Evolutionary conservation across 1,140 invertebrate genomes (phyloP), one percentile per base, ranked within the genome.

Genomic region (Drosophila mayri): DNA sequence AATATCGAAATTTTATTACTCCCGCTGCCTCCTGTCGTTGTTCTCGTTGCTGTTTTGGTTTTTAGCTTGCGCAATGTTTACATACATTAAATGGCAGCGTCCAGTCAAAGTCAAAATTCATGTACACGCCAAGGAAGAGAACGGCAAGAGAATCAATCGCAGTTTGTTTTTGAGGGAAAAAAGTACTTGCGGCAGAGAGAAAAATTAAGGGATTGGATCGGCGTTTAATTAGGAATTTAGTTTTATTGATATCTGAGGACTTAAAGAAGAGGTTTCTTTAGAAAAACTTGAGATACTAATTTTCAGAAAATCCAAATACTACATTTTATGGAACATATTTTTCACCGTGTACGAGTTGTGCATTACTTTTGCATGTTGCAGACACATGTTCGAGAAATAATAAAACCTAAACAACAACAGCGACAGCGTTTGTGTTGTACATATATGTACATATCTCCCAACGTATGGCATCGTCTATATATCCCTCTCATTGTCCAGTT

Each of bases 331-430:
- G 25, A 25, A 25, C 25, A 25, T 25, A 25, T 25, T 61, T 60
- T 41, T 32, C 6, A 18, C 47, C 44, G 66, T 68, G 74, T 58
- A 61, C 60, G 60, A 77, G 76, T 80, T 88, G 72, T 88, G 85
- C 85, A 88, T 90, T 81, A 88, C 81, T 88, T 88, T 88, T 88
- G 86, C 85, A 90, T 90, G 88, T 90, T 90, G 85, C 86, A 90
- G 81, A 90, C 85, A 90, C 81, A 81, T 90, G 85, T 90, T 90
- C 70, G 41, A 66, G 10, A 78, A 52, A 14, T 10, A 16, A 25
- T 28, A 41, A 55, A 52, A 67, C 46, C 41, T 40, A 57, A 78
- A 49, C 49, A 71, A 40, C 50, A 76, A 68, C 74, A 88, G 83
- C 83, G 88, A 88, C 83, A 87, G 84, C 76, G 83, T 65, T 82